Conservation (phyloP, 2,113 vertebrate genomes). For the Prinia subflava region DNA sequence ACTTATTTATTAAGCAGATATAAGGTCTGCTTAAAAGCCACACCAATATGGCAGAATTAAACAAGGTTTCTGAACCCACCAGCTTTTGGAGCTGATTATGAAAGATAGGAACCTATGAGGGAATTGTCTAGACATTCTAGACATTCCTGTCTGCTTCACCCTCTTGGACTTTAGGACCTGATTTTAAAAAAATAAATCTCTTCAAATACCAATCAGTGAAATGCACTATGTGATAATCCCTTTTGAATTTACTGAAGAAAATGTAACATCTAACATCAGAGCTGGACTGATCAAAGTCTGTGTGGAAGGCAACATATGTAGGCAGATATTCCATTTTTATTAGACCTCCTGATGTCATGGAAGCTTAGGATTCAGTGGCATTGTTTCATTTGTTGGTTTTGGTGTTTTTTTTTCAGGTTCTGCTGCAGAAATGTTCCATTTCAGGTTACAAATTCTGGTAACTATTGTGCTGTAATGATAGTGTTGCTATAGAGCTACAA, state of each 20-base stretch:
- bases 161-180: not conserved
- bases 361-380: not conserved
- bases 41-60: not conserved
- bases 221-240: not conserved
- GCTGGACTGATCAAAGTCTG: not conserved
- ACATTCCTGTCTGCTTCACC: not conserved
- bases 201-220: not conserved
- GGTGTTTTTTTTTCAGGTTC: not conserved
- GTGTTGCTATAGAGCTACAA: constrained; percentile 54
- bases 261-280: not conserved
- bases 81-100: not conserved
- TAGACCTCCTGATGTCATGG: not conserved
- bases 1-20: not conserved
- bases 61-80: not conserved
- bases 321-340: not conserved
- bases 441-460: constrained; percentile 1
- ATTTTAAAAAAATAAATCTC: not conserved
- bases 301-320: not conserved
- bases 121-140: not conserved
- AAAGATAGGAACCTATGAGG: not conserved
- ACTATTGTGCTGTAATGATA: constrained; percentile 9
- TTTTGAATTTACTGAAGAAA: not conserved
- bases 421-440: constrained; percentile 20
- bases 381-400: not conserved
- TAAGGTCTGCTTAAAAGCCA: not conserved